Conservation (phyloP, 2,113 vertebrate species). For the Thinocorus orbignyianus region DNA sequence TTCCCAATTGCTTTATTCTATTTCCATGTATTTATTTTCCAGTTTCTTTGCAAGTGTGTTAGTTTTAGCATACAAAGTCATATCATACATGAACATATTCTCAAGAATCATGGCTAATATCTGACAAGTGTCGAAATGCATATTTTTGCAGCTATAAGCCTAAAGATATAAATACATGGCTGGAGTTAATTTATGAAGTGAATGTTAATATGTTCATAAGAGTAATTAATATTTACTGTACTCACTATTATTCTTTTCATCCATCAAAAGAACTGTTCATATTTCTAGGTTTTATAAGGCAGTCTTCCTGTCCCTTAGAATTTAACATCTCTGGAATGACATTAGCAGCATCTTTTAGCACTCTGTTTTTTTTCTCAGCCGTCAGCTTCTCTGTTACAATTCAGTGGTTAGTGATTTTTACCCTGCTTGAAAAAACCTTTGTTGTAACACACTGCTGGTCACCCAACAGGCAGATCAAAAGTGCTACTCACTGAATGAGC, state of each 20-base stretch:
- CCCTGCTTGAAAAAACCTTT: neutral
- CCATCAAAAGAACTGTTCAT: neutral
- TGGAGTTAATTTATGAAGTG: neutral
- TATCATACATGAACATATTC: neutral
- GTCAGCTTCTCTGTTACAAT: neutral
- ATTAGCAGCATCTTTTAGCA: neutral
- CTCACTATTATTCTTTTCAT: neutral
- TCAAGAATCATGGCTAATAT: neutral
- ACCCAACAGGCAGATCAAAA: neutral
- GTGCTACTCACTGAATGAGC: neutral
- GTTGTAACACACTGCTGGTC: neutral
- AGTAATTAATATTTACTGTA: neutral
- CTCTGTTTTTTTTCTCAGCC: neutral
- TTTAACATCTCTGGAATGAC: neutral
- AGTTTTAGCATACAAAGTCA: neutral
- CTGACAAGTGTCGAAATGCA: neutral
- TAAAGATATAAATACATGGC: neutral
- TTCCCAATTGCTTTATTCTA: neutral
- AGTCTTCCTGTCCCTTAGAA: neutral
- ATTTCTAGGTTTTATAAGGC: neutral
- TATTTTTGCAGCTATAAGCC: neutral
- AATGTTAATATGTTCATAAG: neutral
- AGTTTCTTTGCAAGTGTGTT: neutral
- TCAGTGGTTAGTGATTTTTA: neutral
- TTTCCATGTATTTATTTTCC: neutral